Base-by-base conservation (phyloP, 2,797 vertebrate genomes). In the Denticeps clupeoides region DNA sequence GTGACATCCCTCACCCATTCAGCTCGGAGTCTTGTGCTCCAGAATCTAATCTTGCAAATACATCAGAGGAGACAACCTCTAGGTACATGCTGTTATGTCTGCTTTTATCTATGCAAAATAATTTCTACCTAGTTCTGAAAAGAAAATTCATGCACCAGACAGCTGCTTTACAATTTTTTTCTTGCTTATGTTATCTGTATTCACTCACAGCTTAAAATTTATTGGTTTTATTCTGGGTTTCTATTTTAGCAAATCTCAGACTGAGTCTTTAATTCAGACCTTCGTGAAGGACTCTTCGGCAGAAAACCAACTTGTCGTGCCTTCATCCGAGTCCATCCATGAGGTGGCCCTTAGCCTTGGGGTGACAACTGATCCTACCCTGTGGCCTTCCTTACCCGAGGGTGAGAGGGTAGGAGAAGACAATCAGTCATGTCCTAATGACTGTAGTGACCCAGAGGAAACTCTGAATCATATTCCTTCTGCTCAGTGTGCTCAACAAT, bases 341-440 rank as follows among this genome's bases (percentile, higher is more conserved):
- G 78, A 82, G 51, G 76, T 82, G 27, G 67, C 68, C 43, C 59
- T 83, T 41, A 73, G 70, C 64, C 73, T 68, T 7, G 79, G 79
- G 1, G 57, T 83, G 27, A 82, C 79, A 28, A 81, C 78, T 3
- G 77, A 83, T 49, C 75, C 74, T 6, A 73, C 64, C 1, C 60
- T 76, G 19, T 81, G 79, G 78, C 49, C 58, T 5, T 45, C 65
- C 23, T 40, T 62, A 3, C 41, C 63, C 10, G 69, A 73, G 11
- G 58, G 61, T 3, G 66, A 62, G 8, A 21, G 59, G 38, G 40
- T 58, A 45, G 49, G 58, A 4, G 63, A 71, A 8, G 47, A 22
- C 38, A 27, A 37, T 4, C 54, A 46, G 25, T 22, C 13, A 41
- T 23, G 25, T 2, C 37, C 4, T 10, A 38, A 41, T 4, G 65